Percentiles rank a stretch among this genome's conserved stretches.
Conservation (phyloP, 2,888 invertebrate genomes). For the Trisateles emortualis region DNA sequence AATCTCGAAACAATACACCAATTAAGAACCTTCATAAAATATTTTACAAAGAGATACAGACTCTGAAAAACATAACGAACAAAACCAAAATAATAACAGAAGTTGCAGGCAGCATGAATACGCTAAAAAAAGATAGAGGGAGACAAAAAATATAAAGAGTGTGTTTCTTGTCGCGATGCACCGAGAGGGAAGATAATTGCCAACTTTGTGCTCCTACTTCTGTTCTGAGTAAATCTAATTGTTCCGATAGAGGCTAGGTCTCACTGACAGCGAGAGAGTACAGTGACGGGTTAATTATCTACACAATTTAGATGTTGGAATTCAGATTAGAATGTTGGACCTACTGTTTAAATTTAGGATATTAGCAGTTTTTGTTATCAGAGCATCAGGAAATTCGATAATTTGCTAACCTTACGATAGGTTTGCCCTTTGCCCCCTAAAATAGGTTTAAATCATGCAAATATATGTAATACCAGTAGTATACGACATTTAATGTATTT, state of each 20-base stretch:
- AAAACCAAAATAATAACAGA: constrained; percentile 4
- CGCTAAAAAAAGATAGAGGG: not conserved
- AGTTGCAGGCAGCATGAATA: constrained; percentile 1
- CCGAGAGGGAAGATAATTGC: constrained; percentile 46
- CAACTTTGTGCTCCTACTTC: constrained; percentile 45
- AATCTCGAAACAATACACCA: constrained; percentile 3
- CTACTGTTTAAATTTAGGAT: not conserved
- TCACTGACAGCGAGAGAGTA: constrained; percentile 29
- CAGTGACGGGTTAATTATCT: constrained; percentile 3
- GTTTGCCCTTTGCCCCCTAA: too few relatives aligned
- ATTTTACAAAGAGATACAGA: not conserved
- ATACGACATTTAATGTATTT: too few relatives aligned
- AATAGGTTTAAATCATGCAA: too few relatives aligned
- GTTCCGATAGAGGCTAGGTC: constrained; percentile 35
- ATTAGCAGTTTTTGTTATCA: not conserved
- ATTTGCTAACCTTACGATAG: too few relatives aligned
- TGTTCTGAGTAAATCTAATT: constrained; percentile 57
- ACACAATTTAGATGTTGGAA: not conserved
- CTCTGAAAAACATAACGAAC: not conserved
- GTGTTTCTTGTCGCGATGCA: constrained; percentile 2
- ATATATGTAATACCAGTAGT: too few relatives aligned
- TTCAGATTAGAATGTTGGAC: not conserved
- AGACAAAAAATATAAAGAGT: constrained; percentile 6
- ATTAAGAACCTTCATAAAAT: constrained; percentile 1
- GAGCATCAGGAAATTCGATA: not conserved